Base-by-base conservation (phyloP, 2,113 vertebrate species). In the Corydoras sp. region DNA sequence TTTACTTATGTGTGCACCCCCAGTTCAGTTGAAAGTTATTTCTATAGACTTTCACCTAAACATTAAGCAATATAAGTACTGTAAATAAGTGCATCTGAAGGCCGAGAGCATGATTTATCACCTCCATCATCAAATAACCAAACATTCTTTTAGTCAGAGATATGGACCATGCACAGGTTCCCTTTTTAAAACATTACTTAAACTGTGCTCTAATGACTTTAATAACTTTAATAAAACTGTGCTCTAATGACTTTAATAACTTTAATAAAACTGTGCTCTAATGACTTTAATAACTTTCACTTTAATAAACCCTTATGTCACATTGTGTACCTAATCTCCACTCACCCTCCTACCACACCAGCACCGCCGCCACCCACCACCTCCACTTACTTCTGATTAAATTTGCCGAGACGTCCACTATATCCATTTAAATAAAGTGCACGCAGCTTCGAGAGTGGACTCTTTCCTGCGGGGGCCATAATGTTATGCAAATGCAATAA, bases 401-500 rank as follows among this genome's bases (percentile, higher is more conserved):
- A 89, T 89, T 89, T 88, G 83, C 86, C 83, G 86, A 83, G 87
- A 90, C 85, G 79, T 84, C 82, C 76, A 84, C 83, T 81, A 83
- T 85, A 88, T 80, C 84, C 86, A 87, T 78, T 78, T 79, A 72
- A 80, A 74, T 76, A 53, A 78, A 81, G 75, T 78, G 78, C 67
- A 69, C 75, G 75, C 54, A 58, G 69, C 65, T 65, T 75, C 72
- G 65, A 74, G 81, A 80, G 83, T 79, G 80, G 86, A 86, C 85
- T 87, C 84, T 88, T 84, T 86, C 79, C 80, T 76, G 81, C 75
- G 81, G 80, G 81, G 76, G 65, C 80, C 65, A 74, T 88, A 88
- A 89, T 89, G 84, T 85, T 89, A 90, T 89, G 88, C 88, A 89
- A 89, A 90, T 90, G 90, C 83, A 81, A 89, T 91, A 90, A 90